These are phyloP conservation scores for Villa cingulata DNA, from an alignment of 2,888 invertebrate species.

Conservation along the genomic window DNA sequence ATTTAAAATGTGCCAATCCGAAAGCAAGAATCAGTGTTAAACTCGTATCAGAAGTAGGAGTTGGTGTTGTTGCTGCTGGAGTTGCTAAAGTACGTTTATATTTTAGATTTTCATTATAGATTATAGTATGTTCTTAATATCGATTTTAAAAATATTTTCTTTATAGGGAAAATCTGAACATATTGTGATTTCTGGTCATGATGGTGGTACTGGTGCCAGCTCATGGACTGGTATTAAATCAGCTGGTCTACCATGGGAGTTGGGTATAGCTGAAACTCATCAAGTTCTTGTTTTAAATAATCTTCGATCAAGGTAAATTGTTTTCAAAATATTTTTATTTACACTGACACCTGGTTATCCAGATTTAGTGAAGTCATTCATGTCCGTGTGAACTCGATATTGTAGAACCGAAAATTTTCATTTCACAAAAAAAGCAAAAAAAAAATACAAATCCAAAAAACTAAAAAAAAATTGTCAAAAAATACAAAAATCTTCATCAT, in stretches of 20 bases:
- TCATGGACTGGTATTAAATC: conserved; percentile 99
- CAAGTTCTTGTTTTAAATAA: conserved; percentile 91
- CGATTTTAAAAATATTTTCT: background rate
- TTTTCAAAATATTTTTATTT: conserved; percentile 23
- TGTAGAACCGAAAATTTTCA: background rate
- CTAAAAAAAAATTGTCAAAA: background rate
- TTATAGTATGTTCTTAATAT: background rate
- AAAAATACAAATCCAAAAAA: background rate
- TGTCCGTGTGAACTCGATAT: conserved; percentile 2
- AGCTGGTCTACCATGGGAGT: conserved; percentile 96
- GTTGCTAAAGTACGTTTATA: conserved; percentile 98
- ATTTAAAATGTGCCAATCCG: conserved; percentile 95
- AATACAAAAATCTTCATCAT: conserved; percentile 3
- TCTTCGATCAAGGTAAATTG: conserved; percentile 53
- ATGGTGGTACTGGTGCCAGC: conserved; percentile 97
- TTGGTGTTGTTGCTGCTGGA: conserved; percentile 97
- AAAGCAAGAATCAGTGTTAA: conserved; percentile 91
- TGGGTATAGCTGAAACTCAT: conserved; percentile 96
- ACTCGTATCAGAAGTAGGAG: conserved; percentile 95
- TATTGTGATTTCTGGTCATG: conserved; percentile 96
- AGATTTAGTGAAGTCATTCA: conserved; percentile 25
- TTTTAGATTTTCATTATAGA: too few relatives aligned
- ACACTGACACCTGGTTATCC: conserved; percentile 35
- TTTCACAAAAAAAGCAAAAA: background rate
- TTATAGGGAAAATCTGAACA: conserved; percentile 90